Percentiles rank a stretch among this genome's conserved stretches.
Evolutionary conservation across 2,113 vertebrate species (phyloP).

Genomic region (Lipophrys pholis): DNA sequence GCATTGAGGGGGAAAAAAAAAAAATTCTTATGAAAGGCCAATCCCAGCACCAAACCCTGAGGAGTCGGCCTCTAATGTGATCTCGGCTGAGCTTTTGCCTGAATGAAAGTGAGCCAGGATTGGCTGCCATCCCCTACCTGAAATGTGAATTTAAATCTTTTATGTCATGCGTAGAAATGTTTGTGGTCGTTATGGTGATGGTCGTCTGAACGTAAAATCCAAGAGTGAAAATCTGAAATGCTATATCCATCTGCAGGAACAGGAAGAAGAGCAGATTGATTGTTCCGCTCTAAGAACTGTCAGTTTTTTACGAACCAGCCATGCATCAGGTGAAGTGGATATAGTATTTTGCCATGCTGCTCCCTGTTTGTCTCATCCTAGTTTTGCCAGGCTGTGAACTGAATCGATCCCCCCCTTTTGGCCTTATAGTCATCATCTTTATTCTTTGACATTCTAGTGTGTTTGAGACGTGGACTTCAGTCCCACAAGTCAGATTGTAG

Average conservation of each 20-base stretch:
- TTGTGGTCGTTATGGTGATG: conserved; percentile 75
- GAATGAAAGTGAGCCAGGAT: conserved; percentile 53
- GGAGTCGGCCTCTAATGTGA: conserved; percentile 32
- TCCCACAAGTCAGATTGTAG: conserved; percentile 66
- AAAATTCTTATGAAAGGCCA: conserved; percentile 55
- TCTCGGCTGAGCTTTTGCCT: conserved; percentile 39
- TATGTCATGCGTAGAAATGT: conserved; percentile 67
- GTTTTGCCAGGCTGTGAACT: conserved; percentile 60
- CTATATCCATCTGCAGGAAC: conserved; percentile 60
- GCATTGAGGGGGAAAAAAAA: background rate
- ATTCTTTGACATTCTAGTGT: conserved; percentile 26
- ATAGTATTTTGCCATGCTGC: conserved; percentile 59
- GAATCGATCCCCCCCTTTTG: conserved; percentile 38
- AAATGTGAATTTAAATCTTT: conserved; percentile 75
- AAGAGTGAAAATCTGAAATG: conserved; percentile 56
- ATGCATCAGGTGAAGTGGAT: conserved; percentile 43
- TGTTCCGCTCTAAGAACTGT: conserved; percentile 4
- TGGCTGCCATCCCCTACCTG: conserved; percentile 54
- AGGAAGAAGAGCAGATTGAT: background rate
- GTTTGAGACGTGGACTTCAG: conserved; percentile 49
- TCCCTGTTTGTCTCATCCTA: conserved; percentile 48
- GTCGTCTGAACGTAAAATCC: conserved; percentile 62
- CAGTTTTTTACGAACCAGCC: conserved; percentile 33
- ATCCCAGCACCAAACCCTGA: conserved; percentile 52
- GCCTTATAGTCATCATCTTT: conserved; percentile 61